These are phyloP conservation scores for crab-eating macaque (Macaca fascicularis) DNA, from an alignment of 2,113 vertebrate genomes.

Conservation along the genomic window DNA sequence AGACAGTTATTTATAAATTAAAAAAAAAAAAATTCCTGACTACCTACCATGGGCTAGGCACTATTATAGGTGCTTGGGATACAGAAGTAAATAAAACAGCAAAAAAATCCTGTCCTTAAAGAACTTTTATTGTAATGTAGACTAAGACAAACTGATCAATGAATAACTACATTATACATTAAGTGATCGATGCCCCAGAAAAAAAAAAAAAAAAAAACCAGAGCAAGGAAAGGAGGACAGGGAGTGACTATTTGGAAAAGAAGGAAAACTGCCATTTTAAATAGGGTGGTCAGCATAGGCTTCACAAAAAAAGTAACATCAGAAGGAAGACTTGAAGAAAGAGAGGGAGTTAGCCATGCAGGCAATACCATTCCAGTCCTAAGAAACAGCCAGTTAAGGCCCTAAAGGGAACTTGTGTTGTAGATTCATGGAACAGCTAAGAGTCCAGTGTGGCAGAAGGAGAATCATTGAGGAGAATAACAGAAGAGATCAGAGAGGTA, in stretches of 20 bases:
- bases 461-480: background rate
- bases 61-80: background rate
- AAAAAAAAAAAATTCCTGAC: background rate
- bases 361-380: background rate
- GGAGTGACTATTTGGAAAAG: background rate
- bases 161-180: background rate
- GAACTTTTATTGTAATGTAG: background rate
- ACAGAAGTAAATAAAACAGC: background rate
- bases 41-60: background rate
- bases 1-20: background rate
- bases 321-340: background rate
- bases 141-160: background rate
- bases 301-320: conserved; percentile 24
- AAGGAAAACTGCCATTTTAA: conserved; percentile 9
- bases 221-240: background rate
- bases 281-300: background rate
- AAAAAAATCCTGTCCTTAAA: background rate
- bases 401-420: background rate
- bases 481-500: background rate
- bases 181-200: background rate
- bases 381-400: background rate
- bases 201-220: background rate
- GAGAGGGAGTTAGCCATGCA: background rate
- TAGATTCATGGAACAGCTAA: background rate
- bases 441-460: background rate